A percentile compares a stretch with the other conserved stretches of the same genome.
These are phyloP conservation scores for Enoplolaimus lenunculus DNA, from an alignment of 2,888 invertebrate species.

Conservation along the genomic window DNA sequence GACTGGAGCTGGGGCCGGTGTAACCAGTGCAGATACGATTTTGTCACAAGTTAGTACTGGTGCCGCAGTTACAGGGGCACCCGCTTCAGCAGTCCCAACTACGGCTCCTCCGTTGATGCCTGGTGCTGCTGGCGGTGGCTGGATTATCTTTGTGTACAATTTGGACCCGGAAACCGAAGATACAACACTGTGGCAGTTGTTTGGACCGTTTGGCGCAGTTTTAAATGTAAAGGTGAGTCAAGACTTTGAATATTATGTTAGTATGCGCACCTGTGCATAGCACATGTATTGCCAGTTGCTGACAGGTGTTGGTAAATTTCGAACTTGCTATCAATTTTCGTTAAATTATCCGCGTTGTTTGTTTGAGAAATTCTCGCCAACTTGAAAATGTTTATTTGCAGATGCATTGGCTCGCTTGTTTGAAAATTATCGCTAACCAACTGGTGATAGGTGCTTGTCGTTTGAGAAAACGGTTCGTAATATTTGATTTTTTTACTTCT, in stretches of 20 bases:
- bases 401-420: too few species aligned
- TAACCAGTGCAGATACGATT: background rate
- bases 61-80: slow-evolving; percentile 12
- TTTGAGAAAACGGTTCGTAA: too few species aligned
- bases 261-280: too few species aligned
- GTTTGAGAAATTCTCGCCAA: too few species aligned
- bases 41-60: background rate
- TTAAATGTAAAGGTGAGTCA: slow-evolving; percentile 70
- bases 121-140: slow-evolving; percentile 52
- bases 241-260: too few species aligned
- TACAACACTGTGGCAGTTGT: slow-evolving; percentile 77
- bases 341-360: too few species aligned
- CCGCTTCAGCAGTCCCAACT: slow-evolving; percentile 35
- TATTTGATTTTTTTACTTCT: too few species aligned
- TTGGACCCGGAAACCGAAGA: slow-evolving; percentile 80
- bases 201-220: slow-evolving; percentile 92
- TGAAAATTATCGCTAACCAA: too few species aligned
- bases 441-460: too few species aligned
- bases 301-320: background rate
- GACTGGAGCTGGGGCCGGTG: background rate
- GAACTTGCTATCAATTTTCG: slow-evolving; percentile 7
- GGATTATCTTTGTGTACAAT: slow-evolving; percentile 84
- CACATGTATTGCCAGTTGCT: too few species aligned
- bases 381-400: too few species aligned
- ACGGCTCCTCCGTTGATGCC: slow-evolving; percentile 46